Evolutionary conservation across 2,888 invertebrate genomes (phyloP), one percentile per base, ranked within the genome.

Genomic region (Bursaphelenchus okinawaensis): DNA sequence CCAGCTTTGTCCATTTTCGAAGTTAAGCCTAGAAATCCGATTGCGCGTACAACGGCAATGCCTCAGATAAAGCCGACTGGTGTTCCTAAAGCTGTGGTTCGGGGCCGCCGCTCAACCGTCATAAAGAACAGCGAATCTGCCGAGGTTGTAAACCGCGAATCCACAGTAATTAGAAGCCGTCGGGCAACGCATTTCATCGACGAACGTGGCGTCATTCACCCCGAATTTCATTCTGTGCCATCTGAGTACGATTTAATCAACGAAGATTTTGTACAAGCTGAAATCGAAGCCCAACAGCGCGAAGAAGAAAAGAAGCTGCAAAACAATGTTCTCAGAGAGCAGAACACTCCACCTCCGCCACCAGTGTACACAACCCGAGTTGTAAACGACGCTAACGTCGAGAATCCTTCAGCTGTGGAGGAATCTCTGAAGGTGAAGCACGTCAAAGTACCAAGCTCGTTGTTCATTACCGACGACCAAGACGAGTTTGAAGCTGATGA

Each of bases 1-100:
- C 60, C 60, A 12, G 60, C 60, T n/a, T 23, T 40, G 19, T 19
- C 60, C n/a, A 59, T 59, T 24, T 59, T 59, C 24, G 52, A 26
- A n/a, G 40, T 40, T n/a, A 40, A 40, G n/a, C 40, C 40, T 3
- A 40, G 40, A 6, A 59, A 59, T 29, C 60, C 60, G 52, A 31
- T 59, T 6, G 50, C 31, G 12, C 59, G 60, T n/a, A 59, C 60
- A 9, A 59, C 60, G 4, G 27, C 60, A 12, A 28, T 26, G 6
- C 20, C 26, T 2, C 20, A 40, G n/a, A 40, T 40, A 16, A 40
- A 40, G 40, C 12, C 40, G 1, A 40, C 16, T 40, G 40, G n/a
- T n/a, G n/a, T n/a, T n/a, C n/a, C n/a, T n/a, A n/a, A n/a, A n/a
- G n/a, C n/a, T n/a, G n/a, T n/a, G n/a, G n/a, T n/a, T n/a, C n/a